Base-by-base conservation (phyloP, 2,888 invertebrate species). In the Perizoma affinitatum region DNA sequence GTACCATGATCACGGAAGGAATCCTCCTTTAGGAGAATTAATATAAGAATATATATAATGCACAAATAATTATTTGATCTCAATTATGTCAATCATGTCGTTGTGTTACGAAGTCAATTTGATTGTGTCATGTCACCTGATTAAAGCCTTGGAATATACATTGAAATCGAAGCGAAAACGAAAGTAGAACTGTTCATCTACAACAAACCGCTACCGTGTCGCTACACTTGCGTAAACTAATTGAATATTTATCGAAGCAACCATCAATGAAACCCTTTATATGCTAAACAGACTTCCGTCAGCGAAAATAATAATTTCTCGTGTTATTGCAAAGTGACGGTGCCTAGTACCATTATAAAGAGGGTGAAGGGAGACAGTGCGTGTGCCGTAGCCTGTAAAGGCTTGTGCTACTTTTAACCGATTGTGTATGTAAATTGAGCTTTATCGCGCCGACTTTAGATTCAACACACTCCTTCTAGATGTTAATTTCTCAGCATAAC, bases 321-420 rank as follows among this genome's bases (percentile, higher is more conserved):
- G 58, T 54, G 41, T 47, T 70, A 72, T 70, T 72, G 70, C 65
- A 49, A 61, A 58, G 56, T 54, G 56, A 61, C 61, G 45, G 57
- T 69, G 72, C 63, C 69, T 70, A 68, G 65, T 71, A 71, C 66
- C 67, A 70, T 73, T 81, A 77, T 71, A 76, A 80, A 76, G 76
- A 76, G 77, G 79, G 78, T 73, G 72, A 74, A 83, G 84, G 84
- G 22, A 22, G 22, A 22, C 84, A 85, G 81, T 81, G 80, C 79
- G 78, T 80, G 11, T 34, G 9, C 41, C 33, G n/a, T n/a, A 52
- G 9, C n/a, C 34, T 33, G 22, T 7, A 52, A n/a, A 11, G 22
- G 6, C n/a, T 0, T 40, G 5, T 43, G 10, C 34, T 48, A 56
- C 44, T 56, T 10, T 6, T 36, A 38, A 40, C 10, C 5, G 6